Evolutionary conservation across 2,797 vertebrate genomes (phyloP).

Genomic region (Danio choprae): DNA sequence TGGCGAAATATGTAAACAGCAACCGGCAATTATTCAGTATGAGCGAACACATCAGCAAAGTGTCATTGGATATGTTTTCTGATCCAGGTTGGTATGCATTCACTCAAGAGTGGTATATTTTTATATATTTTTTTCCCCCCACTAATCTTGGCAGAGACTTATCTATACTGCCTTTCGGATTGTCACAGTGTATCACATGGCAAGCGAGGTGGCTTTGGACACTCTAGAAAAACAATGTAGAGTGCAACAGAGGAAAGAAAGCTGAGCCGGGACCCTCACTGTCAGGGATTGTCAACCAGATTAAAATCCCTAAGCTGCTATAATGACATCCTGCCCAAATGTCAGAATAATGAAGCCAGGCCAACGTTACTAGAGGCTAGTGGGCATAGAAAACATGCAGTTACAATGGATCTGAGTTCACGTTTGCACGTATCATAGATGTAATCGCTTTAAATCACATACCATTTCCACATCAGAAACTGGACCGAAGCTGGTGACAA

Average conservation of each 20-base stretch:
- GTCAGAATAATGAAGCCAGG: constrained; percentile 79
- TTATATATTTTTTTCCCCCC: constrained; percentile 2
- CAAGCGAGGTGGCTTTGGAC: constrained; percentile 65
- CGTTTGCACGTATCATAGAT: constrained; percentile 19
- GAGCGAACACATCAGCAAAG: constrained; percentile 7
- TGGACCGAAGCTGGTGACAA: constrained; percentile 87
- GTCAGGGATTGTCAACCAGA: constrained; percentile 79
- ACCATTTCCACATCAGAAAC: constrained; percentile 89
- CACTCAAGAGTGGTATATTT: constrained; percentile 54
- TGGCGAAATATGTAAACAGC: not conserved
- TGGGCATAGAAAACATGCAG: constrained; percentile 53
- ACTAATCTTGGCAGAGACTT: constrained; percentile 57
- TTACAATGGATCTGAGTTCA: constrained; percentile 34
- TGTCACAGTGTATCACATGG: constrained; percentile 66
- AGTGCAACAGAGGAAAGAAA: constrained; percentile 67
- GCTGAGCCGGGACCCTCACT: constrained; percentile 68
- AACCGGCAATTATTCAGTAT: not conserved
- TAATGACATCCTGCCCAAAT: constrained; percentile 83
- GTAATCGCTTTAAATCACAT: constrained; percentile 62
- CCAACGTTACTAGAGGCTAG: constrained; percentile 64
- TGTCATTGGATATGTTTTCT: not conserved
- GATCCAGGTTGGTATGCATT: constrained; percentile 50
- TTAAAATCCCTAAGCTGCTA: constrained; percentile 83
- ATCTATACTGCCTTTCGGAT: constrained; percentile 61
- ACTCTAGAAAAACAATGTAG: constrained; percentile 60